Evolutionary conservation across 2,113 vertebrate genomes (phyloP).

Genomic region (Laticauda colubrina): DNA sequence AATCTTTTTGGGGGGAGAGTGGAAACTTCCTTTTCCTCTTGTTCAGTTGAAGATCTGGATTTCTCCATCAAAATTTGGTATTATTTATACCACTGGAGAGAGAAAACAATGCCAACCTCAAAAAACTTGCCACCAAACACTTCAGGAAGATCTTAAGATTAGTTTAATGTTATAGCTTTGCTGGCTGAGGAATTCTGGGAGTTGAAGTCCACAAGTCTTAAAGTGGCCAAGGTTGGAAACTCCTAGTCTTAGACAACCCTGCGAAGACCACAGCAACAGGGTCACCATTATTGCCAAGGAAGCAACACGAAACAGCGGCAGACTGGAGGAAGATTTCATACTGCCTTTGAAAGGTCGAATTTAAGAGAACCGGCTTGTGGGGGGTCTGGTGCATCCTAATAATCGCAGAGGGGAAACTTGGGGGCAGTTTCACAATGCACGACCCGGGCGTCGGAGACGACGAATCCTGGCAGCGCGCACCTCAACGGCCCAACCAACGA

Average conservation of each 20-base stretch:
- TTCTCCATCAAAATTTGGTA: not conserved
- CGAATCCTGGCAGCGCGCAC: slow-evolving; percentile 54
- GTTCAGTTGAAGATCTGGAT: not conserved
- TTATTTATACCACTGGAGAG: not conserved
- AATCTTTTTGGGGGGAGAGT: not conserved
- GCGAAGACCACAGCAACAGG: not conserved
- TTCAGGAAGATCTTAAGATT: not conserved
- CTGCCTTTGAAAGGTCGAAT: not conserved
- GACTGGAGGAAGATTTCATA: not conserved
- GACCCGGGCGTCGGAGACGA: not conserved
- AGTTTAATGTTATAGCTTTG: too few relatives aligned
- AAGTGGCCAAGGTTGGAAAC: too few relatives aligned
- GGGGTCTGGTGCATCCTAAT: not conserved
- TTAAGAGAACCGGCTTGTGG: not conserved
- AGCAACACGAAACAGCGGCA: not conserved
- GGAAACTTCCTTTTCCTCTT: not conserved
- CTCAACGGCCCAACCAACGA: slow-evolving; percentile 92
- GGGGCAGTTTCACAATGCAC: not conserved
- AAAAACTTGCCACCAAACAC: not conserved
- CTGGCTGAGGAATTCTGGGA: too few relatives aligned
- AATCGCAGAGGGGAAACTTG: not conserved
- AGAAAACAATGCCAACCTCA: not conserved
- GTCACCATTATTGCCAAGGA: not conserved
- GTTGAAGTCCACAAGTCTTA: too few relatives aligned
- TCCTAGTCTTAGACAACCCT: not conserved